Evolutionary conservation across 2,888 invertebrate genomes (phyloP), one percentile per base, ranked within the genome.

Genomic region (Drosophila meridionalis): DNA sequence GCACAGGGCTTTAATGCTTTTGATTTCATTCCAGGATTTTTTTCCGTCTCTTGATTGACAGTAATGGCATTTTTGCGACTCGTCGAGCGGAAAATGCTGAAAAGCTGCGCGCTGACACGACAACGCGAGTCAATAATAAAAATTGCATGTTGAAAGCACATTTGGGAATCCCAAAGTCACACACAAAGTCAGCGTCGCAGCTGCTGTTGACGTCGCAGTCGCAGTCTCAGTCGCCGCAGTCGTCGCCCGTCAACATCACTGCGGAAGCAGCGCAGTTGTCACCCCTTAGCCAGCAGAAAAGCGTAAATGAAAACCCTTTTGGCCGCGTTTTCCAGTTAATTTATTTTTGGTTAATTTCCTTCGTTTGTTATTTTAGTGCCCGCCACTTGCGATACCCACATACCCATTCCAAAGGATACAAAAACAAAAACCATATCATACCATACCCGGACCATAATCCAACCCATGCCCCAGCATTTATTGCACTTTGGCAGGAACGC

Each of bases 21-120:
- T 71, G 69, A 76, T 74, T 78, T 72, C 55, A 67, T 68, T 74
- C 64, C 61, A 67, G 78, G 69, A 78, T 83, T 79, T 78, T 76
- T 73, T 73, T 55, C 73, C 69, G 63, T 53, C 80, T 76, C 85
- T 87, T 84, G 89, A 84, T 84, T 89, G 83, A 87, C 83, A 84
- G 89, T 85, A 89, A 89, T 87, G 84, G 88, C 88, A 90, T 89
- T 89, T 85, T 85, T 88, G 86, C 88, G 88, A 85, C 88, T 85
- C 88, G 86, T 77, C 86, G 83, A 74, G 80, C 90, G 86, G 90
- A 90, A 85, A 85, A 85, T 80, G 83, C 78, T 89, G 88, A 85
- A 88, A 89, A 85, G 85, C 90, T 80, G 87, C 73, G 74, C 66
- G 77, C 73, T 85, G 83, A 88, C 85, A 85, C 90, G 85, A 87